A percentile compares a stretch with the other conserved stretches of the same genome.
These are phyloP conservation scores for Sardina pilchardus DNA, from an alignment of 2,113 vertebrate species.

Conservation along the genomic window DNA sequence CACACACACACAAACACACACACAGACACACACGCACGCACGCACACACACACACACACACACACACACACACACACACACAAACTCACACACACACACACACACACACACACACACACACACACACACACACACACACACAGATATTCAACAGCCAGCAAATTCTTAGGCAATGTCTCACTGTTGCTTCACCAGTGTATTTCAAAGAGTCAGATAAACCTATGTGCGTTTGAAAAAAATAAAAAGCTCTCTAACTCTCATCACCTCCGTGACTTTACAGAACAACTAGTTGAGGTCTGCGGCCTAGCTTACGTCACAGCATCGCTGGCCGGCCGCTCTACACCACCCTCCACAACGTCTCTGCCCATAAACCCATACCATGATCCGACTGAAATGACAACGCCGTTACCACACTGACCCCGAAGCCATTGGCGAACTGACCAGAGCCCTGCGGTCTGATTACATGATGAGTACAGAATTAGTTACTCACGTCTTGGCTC, in stretches of 20 bases:
- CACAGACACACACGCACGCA: neutral
- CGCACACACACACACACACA: neutral
- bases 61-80: neutral
- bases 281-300: neutral
- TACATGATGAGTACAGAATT: neutral
- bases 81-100: neutral
- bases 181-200: neutral
- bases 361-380: constrained; percentile 33
- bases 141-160: neutral
- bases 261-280: neutral
- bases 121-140: constrained; percentile 8
- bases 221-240: neutral
- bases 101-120: neutral
- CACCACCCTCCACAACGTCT: neutral
- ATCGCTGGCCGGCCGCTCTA: neutral
- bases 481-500: constrained; percentile 95
- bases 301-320: neutral
- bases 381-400: constrained; percentile 34
- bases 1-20: neutral
- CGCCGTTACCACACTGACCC: neutral
- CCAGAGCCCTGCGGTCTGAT: neutral
- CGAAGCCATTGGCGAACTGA: neutral
- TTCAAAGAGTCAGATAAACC: neutral
- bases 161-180: neutral
- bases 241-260: neutral